phyloP scores from a whole-genome alignment of 2,113 vertebrate genomes.

The Chaenogobius annularis region DNA sequence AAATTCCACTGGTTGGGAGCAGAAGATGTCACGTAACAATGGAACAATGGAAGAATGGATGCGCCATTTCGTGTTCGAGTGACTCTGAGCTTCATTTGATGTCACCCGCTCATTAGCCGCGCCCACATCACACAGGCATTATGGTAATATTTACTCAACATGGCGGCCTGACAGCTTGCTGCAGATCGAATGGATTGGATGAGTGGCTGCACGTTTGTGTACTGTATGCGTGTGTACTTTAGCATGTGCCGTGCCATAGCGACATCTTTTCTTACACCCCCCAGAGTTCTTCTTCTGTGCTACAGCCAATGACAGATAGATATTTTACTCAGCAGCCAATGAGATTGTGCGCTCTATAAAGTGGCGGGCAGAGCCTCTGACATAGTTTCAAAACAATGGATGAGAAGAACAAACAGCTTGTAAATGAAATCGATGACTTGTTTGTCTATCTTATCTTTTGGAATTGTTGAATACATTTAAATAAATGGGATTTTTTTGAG shows the following conservation, averaged over 20 bases:
- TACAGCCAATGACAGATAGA: constrained; percentile 68
- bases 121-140: constrained; percentile 65
- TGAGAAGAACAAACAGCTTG: constrained; percentile 70
- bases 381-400: constrained; percentile 39
- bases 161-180: constrained; percentile 66
- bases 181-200: constrained; percentile 67
- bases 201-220: constrained; percentile 57
- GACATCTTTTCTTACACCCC: constrained; percentile 51
- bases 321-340: constrained; percentile 71
- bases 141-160: constrained; percentile 71
- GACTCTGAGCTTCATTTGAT: constrained; percentile 60
- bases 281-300: constrained; percentile 63
- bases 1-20: neutral
- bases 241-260: constrained; percentile 75
- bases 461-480: constrained; percentile 81
- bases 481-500: constrained; percentile 80
- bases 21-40: constrained; percentile 15
- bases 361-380: constrained; percentile 39
- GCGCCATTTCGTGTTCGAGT: constrained; percentile 49
- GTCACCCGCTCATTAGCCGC: constrained; percentile 71
- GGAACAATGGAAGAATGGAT: constrained; percentile 32
- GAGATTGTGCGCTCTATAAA: constrained; percentile 63
- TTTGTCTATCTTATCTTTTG: constrained; percentile 79
- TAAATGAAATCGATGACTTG: constrained; percentile 73
- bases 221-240: constrained; percentile 41